These are phyloP conservation scores for Chinchilla lanigera DNA, from an alignment of 2,113 vertebrate species.

Conservation along the genomic window DNA sequence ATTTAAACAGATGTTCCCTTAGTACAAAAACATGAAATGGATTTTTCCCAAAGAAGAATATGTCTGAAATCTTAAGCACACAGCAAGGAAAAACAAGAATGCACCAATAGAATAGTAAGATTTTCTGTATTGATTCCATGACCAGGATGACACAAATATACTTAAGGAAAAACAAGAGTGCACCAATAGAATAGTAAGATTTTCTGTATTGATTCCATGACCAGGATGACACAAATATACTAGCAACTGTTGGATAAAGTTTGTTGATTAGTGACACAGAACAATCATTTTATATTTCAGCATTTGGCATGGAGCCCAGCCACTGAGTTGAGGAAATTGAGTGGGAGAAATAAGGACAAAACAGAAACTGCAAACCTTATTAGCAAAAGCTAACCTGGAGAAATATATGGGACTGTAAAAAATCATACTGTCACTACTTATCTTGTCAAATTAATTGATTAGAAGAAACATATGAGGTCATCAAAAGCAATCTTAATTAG, in stretches of 20 bases:
- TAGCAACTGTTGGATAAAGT: neutral
- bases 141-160: neutral
- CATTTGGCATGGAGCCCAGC: constrained; percentile 17
- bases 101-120: neutral
- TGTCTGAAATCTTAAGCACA: neutral
- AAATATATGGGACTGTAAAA: neutral
- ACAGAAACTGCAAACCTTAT: neutral
- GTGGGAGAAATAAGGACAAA: too few species aligned
- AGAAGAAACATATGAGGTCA: neutral
- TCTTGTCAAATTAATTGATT: neutral
- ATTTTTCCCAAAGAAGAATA: constrained; percentile 11
- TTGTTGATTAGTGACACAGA: neutral
- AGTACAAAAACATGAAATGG: neutral
- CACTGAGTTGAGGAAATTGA: neutral
- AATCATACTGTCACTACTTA: neutral
- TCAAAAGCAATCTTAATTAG: neutral
- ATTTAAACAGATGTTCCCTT: neutral
- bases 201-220: neutral
- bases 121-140: neutral
- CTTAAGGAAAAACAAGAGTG: neutral
- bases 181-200: neutral
- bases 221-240: neutral
- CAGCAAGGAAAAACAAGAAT: neutral
- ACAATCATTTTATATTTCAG: constrained; percentile 36
- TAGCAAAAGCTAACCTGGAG: constrained; percentile 20